These are phyloP conservation scores for Albula goreensis DNA, from an alignment of 2,113 vertebrate species.

Conservation along the genomic window DNA sequence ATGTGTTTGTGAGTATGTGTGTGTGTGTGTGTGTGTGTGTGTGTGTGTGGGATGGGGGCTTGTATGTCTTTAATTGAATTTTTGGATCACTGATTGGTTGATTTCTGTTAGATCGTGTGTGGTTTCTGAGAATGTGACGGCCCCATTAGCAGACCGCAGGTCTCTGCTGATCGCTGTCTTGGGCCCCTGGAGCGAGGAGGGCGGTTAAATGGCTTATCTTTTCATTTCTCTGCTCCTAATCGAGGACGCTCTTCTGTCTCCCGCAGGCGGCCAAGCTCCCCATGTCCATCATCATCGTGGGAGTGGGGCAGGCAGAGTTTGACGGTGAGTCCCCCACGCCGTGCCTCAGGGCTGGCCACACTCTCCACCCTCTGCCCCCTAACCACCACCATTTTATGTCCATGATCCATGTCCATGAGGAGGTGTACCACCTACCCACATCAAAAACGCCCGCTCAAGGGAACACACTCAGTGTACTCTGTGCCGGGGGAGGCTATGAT, in stretches of 20 bases:
- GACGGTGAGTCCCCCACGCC: conserved; percentile 78
- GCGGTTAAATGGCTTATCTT: background rate
- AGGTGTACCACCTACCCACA: no score
- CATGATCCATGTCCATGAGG: no score
- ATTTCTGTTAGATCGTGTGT: background rate
- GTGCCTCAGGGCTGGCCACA: no score
- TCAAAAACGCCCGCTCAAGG: no score
- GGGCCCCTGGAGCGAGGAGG: no score
- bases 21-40: background rate
- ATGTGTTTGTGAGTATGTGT: background rate
- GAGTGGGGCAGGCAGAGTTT: conserved; percentile 92
- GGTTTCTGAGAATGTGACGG: background rate
- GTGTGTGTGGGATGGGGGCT: no score
- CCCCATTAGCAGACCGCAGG: background rate
- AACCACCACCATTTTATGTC: no score
- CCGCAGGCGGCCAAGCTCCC: conserved; percentile 89
- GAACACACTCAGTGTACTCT: no score
- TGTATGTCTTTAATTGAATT: background rate
- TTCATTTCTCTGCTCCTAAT: background rate
- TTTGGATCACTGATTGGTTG: background rate
- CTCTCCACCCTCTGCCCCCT: no score
- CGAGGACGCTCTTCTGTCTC: conserved; percentile 31
- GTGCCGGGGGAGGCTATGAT: background rate
- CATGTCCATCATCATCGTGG: conserved; percentile 95
- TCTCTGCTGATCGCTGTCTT: background rate